phyloP scores from a whole-genome alignment of 2,113 vertebrate genomes.

The Callorhinus ursinus region DNA sequence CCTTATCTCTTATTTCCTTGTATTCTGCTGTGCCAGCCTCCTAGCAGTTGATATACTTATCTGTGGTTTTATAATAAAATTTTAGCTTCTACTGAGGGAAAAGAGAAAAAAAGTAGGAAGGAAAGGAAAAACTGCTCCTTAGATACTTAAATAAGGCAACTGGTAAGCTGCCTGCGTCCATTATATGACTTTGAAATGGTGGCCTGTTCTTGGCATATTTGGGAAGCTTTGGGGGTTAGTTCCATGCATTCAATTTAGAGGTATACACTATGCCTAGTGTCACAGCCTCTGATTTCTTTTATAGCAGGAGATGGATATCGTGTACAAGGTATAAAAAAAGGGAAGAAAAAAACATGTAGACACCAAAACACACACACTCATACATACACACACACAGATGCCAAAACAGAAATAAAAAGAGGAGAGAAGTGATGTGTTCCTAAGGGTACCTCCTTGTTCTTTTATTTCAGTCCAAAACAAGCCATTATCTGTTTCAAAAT shows the following conservation, averaged over 20 bases:
- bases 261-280: fast-evolving
- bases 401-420: background rate
- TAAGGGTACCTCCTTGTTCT: background rate
- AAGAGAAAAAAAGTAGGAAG: slow-evolving; percentile 60
- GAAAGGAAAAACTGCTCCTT: slow-evolving; percentile 65
- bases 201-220: slow-evolving; percentile 31
- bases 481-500: background rate
- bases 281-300: background rate
- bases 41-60: slow-evolving; percentile 86
- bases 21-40: slow-evolving; percentile 85
- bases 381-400: background rate
- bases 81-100: slow-evolving; percentile 82
- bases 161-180: slow-evolving; percentile 34
- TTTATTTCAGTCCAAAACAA: background rate
- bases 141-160: slow-evolving; percentile 73
- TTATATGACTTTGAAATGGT: slow-evolving; percentile 61
- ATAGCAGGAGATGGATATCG: background rate
- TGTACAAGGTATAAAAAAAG: background rate
- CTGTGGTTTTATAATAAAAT: slow-evolving; percentile 88
- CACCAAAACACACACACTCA: background rate
- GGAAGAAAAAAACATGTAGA: background rate
- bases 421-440: fast-evolving
- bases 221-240: slow-evolving; percentile 46
- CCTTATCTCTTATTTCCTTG: slow-evolving; percentile 87
- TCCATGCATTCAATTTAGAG: background rate